phyloP scores from a whole-genome alignment of 2,888 invertebrate species.

The Branchellion lobata region DNA sequence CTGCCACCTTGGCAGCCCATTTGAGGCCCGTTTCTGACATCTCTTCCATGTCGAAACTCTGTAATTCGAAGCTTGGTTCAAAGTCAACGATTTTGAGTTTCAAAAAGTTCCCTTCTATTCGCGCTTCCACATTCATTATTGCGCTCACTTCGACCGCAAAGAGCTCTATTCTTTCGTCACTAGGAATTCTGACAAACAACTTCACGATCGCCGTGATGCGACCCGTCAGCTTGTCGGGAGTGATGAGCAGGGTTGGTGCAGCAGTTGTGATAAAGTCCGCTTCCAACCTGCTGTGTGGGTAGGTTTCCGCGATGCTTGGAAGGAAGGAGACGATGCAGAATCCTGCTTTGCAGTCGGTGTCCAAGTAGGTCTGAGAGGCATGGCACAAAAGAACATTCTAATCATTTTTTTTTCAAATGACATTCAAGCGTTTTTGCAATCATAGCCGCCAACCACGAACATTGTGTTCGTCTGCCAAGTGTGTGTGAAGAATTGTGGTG shows the following conservation, averaged over 20 bases:
- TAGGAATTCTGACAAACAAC: background rate
- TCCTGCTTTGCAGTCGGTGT: slow-evolving; percentile 2
- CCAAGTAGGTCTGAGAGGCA: background rate
- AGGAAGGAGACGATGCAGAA: slow-evolving; percentile 13
- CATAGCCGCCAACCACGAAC: background rate
- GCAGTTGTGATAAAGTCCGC: background rate
- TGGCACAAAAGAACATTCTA: background rate
- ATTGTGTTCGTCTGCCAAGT: background rate
- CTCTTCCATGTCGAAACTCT: background rate
- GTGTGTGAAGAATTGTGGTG: background rate
- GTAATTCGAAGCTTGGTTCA: background rate
- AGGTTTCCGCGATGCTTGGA: background rate
- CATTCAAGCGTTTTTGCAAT: background rate
- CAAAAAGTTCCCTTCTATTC: background rate
- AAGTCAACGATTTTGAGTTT: background rate
- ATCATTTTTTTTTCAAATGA: background rate
- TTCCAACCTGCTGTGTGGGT: slow-evolving; percentile 16
- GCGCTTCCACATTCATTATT: background rate
- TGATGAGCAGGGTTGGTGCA: slow-evolving; percentile 5
- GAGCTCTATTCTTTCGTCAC: background rate
- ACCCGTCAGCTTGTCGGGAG: background rate
- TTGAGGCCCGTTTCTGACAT: background rate
- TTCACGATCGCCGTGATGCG: background rate
- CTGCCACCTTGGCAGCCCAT: background rate
- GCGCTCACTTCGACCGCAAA: background rate